A percentile compares a stretch with the other conserved stretches of the same genome.
Evolutionary conservation across 2,113 vertebrate species (phyloP).

Genomic region (Spheniscus mendiculus): DNA sequence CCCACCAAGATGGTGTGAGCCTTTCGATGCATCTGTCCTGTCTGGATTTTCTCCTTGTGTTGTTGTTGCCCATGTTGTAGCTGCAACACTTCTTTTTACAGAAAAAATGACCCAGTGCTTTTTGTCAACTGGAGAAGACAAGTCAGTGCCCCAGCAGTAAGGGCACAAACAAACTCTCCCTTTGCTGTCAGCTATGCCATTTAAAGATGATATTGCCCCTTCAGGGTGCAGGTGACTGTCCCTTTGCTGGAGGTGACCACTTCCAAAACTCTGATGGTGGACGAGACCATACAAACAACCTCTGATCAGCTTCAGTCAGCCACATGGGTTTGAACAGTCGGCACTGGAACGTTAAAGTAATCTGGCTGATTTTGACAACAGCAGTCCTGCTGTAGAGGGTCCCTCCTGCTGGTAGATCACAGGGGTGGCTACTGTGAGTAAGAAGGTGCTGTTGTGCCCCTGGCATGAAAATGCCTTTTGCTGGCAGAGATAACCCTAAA

Average conservation of each 20-base stretch:
- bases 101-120: background rate
- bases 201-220: background rate
- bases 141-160: background rate
- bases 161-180: background rate
- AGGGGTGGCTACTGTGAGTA: no score
- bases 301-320: background rate
- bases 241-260: background rate
- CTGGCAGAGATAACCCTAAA: no score
- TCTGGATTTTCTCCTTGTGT: background rate
- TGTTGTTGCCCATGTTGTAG: background rate
- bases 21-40: background rate
- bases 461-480: no score
- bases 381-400: background rate
- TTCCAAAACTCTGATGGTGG: background rate
- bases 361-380: background rate
- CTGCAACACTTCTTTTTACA: background rate
- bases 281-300: background rate
- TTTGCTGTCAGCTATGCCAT: background rate
- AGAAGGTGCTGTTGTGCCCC: no score
- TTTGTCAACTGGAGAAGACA: background rate
- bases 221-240: background rate
- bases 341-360: background rate
- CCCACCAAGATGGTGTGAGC: background rate
- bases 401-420: background rate
- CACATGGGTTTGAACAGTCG: background rate